Evolutionary conservation across 2,113 vertebrate species (phyloP), one percentile per base, ranked within the genome.

Genomic region (Apeltes quadracus): DNA sequence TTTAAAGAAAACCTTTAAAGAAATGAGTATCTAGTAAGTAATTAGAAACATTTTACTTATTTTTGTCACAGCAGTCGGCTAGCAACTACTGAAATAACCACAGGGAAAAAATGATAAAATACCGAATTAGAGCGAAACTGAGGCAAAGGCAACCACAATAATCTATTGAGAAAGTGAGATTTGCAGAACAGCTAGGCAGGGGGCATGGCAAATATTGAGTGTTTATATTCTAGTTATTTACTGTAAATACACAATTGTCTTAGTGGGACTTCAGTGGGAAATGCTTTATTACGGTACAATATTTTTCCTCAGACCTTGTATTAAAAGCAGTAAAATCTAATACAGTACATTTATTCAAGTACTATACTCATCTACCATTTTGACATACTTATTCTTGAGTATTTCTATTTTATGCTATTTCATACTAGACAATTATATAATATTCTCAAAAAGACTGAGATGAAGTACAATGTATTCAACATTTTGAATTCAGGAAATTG

Each of bases 121-220:
- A 36, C 14, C 16, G 44, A 73, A 11, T 13, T 3, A 34, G 20
- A 4, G 25, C 44, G 6, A 48, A 7, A 46, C 43, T 46, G 44
- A 20, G 39, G 44, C 16, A 61, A 22, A 68, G 54, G 27, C 18
- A 29, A 23, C 50, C 69, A 44, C 25, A 20, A 38, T 55, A 69
- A 69, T 46, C 15, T 43, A 2, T n/a, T 25, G 25, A 55, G 10
- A 39, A 44, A 1, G 15, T 18, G 7, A 66, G 43, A 34, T 70
- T 38, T 41, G 18, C 18, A 74, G 1, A 13, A 16, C n/a, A 44
- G 6, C 34, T 67, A 32, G 39, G 78, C 27, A 10, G 3, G 7
- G 38, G 9, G 36, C 18, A 16, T 36, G 54, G 43, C 25, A 12
- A n/a, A 41, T 51, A 1, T 48, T 63, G 43, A 15, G 3, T 22